phyloP scores from a whole-genome alignment of 2,113 vertebrate genomes.

The Balaenoptera acutorostrata region DNA sequence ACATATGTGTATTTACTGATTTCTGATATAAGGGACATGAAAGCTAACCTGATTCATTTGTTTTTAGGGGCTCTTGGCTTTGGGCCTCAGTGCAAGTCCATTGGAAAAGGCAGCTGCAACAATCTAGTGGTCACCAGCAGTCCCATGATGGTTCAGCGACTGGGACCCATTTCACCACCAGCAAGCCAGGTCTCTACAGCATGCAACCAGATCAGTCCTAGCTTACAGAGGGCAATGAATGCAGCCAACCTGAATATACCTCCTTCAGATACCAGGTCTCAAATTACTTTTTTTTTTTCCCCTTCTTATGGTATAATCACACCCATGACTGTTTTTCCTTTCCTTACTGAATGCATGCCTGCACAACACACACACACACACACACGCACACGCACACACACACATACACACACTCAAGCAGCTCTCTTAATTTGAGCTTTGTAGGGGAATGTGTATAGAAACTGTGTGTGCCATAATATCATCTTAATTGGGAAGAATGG shows the following conservation, averaged over 20 bases:
- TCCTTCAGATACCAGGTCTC: constrained; percentile 90
- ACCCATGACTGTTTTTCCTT: constrained; percentile 16
- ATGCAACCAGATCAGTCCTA: constrained; percentile 78
- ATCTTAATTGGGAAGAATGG: background rate
- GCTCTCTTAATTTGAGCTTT: background rate
- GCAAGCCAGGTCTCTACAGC: constrained; percentile 78
- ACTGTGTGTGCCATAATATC: background rate
- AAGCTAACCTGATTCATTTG: constrained; percentile 77
- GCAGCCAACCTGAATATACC: constrained; percentile 81
- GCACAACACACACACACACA: background rate
- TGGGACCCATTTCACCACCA: constrained; percentile 79
- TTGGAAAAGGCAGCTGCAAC: constrained; percentile 83
- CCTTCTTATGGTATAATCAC: constrained; percentile 60
- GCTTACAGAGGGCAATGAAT: constrained; percentile 79
- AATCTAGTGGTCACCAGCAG: constrained; percentile 85
- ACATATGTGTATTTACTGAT: constrained; percentile 61
- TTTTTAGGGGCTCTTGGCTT: constrained; percentile 84
- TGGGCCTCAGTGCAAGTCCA: constrained; percentile 80
- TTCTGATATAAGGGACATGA: constrained; percentile 49
- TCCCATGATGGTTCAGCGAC: constrained; percentile 84
- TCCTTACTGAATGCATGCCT: background rate
- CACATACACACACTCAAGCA: background rate
- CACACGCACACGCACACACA: background rate
- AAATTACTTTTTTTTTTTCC: constrained; percentile 70
- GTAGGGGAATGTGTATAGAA: background rate